phyloP scores from a whole-genome alignment of 2,797 vertebrate genomes.

The Decapterus maruadsi region DNA sequence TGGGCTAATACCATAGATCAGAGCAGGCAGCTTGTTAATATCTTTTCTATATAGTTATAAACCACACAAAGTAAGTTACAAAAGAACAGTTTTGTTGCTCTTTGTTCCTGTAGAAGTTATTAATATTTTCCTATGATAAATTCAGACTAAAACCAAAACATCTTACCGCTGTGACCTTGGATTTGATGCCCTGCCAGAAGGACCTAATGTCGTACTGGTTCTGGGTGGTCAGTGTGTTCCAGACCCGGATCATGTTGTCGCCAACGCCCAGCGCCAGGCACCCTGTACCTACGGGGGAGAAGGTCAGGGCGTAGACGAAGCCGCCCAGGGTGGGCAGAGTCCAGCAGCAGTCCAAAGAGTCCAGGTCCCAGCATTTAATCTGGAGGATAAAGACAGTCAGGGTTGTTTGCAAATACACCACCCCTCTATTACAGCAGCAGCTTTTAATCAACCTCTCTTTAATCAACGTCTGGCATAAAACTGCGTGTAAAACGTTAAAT shows the following conservation, averaged over 20 bases:
- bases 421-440: no score
- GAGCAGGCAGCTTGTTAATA: background rate
- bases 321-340: conserved; percentile 94
- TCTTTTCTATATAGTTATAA: background rate
- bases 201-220: conserved; percentile 91
- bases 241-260: conserved; percentile 95
- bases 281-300: conserved; percentile 92
- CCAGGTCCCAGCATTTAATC: conserved; percentile 97
- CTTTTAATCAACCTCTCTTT: background rate
- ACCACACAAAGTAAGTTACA: no score
- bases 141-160: background rate
- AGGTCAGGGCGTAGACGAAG: conserved; percentile 91
- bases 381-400: conserved; percentile 53
- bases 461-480: background rate
- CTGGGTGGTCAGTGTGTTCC: conserved; percentile 92
- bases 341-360: conserved; percentile 92
- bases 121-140: background rate
- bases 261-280: conserved; percentile 94
- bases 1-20: background rate
- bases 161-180: conserved; percentile 96
- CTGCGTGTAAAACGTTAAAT: background rate
- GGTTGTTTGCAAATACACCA: background rate
- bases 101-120: no score
- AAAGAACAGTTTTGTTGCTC: no score
- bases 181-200: conserved; percentile 97